phyloP scores from a whole-genome alignment of 2,888 invertebrate genomes.

The Caenorhabditis sp. region DNA sequence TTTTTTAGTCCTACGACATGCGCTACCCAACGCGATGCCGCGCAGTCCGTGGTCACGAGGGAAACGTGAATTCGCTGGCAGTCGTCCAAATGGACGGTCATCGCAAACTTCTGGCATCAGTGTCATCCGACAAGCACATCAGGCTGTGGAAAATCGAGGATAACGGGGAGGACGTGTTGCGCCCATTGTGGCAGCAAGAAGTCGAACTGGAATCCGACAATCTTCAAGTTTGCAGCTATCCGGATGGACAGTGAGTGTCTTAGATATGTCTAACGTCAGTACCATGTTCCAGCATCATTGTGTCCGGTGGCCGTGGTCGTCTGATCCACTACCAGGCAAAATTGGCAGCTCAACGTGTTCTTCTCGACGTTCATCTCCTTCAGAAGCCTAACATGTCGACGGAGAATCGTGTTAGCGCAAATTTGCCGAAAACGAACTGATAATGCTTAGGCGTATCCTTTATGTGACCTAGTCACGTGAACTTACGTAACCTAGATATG shows the following conservation, averaged over 20 bases:
- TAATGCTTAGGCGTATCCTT: too few species aligned
- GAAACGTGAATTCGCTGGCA: constrained; percentile 76
- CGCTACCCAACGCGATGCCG: constrained; percentile 42
- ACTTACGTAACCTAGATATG: too few species aligned
- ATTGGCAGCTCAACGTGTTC: constrained; percentile 34
- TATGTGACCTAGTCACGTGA: too few species aligned
- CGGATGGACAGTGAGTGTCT: constrained; percentile 59
- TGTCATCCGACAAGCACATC: constrained; percentile 84
- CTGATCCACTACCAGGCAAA: constrained; percentile 55
- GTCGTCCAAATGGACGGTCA: constrained; percentile 80
- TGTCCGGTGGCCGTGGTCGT: constrained; percentile 61
- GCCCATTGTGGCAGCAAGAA: constrained; percentile 42
- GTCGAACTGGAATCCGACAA: constrained; percentile 56
- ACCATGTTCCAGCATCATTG: constrained; percentile 64
- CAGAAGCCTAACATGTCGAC: constrained; percentile 19
- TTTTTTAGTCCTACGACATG: constrained; percentile 78
- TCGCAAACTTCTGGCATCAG: constrained; percentile 82
- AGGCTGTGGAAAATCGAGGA: constrained; percentile 84
- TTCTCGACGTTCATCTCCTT: constrained; percentile 30
- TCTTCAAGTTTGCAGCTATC: constrained; percentile 55
- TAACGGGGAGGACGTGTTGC: constrained; percentile 77
- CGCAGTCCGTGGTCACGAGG: constrained; percentile 81
- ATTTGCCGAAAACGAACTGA: too few species aligned
- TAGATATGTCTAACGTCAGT: constrained; percentile 7
- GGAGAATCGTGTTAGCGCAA: too few species aligned